Base-by-base conservation (phyloP, 2,113 vertebrate genomes). In the Hemicordylus capensis region DNA sequence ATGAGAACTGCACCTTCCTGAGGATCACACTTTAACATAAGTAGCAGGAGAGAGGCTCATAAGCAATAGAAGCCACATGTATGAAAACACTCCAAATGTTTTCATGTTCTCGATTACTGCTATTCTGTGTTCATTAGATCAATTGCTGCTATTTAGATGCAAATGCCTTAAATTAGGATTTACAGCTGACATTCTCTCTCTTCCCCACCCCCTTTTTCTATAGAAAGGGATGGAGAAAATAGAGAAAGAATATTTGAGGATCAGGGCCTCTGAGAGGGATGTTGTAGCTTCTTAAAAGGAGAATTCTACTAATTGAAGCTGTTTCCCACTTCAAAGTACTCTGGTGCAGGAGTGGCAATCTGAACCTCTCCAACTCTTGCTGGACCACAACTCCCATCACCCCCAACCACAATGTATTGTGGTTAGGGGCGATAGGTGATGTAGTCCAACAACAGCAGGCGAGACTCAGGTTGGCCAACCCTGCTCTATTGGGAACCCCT, bases 101-200 rank as follows among this genome's bases (percentile, higher is more conserved):
- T 78, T 85, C 75, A 69, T 70, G 59, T 46, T 26, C 72, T 79
- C 84, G 34, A 12, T 85, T 79, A 61, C 74, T 85, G 76, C 54
- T 70, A 79, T 79, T 85, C 86, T 90, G 77, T 85, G 85, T 92
- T 93, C 89, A 93, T 90, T 92, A 91, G 87, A 93, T 93, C 80
- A 91, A 74, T 90, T 92, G 81, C 83, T 87, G 69, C 86, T 91
- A 88, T 94, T 94, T 90, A 92, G 87, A 93, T 92, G 90, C 90
- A 95, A 92, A 94, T 93, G 80, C 87, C 81, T 94, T 92, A 56
- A 84, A 92, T 85, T 3, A 88, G 78, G 81, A 91, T 92, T 93
- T 94, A 93, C 92, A 88, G 74, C 39, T 75, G 56, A 85, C 82
- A 80, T 89, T 80, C 31, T 26, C 20, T 7, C 56, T 22, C 34